Conservation (phyloP, 2,113 vertebrate species). For the Hyperoodon ampullatus region DNA sequence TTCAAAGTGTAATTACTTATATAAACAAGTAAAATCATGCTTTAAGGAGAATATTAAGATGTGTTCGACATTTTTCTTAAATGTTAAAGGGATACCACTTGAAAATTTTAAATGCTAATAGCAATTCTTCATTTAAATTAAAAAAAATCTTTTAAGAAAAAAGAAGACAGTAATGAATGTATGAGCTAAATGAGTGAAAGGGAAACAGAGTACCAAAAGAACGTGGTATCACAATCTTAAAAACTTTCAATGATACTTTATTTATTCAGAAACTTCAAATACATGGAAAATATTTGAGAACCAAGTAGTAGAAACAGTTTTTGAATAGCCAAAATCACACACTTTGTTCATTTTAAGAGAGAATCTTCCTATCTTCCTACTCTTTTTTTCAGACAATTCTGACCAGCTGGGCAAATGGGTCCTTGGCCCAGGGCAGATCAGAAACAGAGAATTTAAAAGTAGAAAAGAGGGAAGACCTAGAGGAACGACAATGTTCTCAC, state of each 20-base stretch:
- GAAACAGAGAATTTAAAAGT: neutral
- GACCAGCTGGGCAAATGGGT: neutral
- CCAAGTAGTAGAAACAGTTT: neutral
- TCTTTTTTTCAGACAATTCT: neutral
- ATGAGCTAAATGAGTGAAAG: neutral
- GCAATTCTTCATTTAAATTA: neutral
- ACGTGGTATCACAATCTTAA: neutral
- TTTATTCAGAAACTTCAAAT: slow-evolving; percentile 37
- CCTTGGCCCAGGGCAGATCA: neutral
- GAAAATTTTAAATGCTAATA: neutral
- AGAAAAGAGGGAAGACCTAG: neutral
- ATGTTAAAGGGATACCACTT: neutral
- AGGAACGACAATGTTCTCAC: neutral
- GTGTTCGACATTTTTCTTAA: neutral
- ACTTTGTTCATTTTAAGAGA: neutral
- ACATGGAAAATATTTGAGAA: neutral
- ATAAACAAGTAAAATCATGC: neutral
- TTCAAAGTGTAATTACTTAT: neutral
- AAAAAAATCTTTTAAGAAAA: slow-evolving; percentile 13
- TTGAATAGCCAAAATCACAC: neutral
- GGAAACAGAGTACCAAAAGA: neutral
- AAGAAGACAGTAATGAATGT: neutral
- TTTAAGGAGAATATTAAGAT: neutral
- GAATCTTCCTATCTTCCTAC: neutral
- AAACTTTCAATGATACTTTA: neutral